These are phyloP conservation scores for Drosophila busckii DNA, from an alignment of 1,140 invertebrate genomes.

Conservation along the genomic window DNA sequence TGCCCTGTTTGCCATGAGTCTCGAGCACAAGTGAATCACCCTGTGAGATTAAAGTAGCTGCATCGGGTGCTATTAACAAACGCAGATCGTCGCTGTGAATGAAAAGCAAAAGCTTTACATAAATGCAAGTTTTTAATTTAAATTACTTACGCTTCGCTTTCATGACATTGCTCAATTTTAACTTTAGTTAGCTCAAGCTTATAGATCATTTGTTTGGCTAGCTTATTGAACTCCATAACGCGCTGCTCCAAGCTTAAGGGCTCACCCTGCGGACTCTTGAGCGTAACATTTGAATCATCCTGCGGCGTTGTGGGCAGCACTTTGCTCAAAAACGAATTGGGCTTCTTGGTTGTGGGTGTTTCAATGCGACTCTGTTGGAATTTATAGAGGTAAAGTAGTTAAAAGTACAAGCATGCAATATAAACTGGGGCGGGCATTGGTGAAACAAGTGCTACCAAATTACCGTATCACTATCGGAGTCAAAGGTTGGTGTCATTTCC, in stretches of 20 bases:
- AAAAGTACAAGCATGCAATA: not conserved
- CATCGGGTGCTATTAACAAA: slow-evolving; percentile 85
- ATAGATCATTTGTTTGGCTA: slow-evolving; percentile 83
- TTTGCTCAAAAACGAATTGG: slow-evolving; percentile 63
- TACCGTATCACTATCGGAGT: slow-evolving; percentile 79
- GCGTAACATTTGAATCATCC: slow-evolving; percentile 66
- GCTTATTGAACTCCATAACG: slow-evolving; percentile 81
- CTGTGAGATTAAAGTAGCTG: slow-evolving; percentile 87
- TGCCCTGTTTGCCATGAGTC: slow-evolving; percentile 80
- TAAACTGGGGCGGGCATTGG: not conserved
- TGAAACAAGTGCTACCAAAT: slow-evolving; percentile 33
- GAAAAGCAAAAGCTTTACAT: not conserved
- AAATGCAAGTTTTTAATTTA: not conserved
- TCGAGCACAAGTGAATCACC: slow-evolving; percentile 87
- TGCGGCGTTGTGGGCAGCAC: slow-evolving; percentile 53
- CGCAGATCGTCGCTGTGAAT: slow-evolving; percentile 62
- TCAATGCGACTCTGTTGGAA: slow-evolving; percentile 68
- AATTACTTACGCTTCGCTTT: slow-evolving; percentile 81
- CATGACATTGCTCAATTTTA: slow-evolving; percentile 83
- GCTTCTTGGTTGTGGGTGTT: slow-evolving; percentile 65
- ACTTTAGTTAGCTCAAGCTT: slow-evolving; percentile 85
- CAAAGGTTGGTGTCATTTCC: slow-evolving; percentile 76
- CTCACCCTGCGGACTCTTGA: slow-evolving; percentile 57
- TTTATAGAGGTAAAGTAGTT: not conserved
- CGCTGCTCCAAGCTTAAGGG: slow-evolving; percentile 50